Conservation (phyloP, 2,888 invertebrate genomes). For the Agrochola litura region DNA sequence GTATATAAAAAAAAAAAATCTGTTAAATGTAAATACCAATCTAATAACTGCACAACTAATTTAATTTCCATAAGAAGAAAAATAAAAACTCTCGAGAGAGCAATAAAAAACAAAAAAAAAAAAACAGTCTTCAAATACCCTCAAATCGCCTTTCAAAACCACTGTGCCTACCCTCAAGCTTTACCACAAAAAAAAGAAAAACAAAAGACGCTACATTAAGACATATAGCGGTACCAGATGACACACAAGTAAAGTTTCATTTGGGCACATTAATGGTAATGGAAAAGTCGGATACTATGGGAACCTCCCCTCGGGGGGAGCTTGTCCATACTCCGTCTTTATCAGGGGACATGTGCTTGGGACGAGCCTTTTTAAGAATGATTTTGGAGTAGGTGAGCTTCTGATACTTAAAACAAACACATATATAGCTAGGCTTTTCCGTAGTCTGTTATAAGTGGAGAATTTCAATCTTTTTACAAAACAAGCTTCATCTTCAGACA, state of each 20-base stretch:
- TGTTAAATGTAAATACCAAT: no score
- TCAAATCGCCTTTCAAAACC: neutral
- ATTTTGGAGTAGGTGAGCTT: slow-evolving; percentile 2
- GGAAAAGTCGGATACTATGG: slow-evolving; percentile 78
- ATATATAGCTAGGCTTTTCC: neutral
- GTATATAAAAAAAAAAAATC: no score
- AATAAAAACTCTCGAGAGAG: no score
- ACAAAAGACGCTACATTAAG: slow-evolving; percentile 71
- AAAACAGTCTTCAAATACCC: neutral
- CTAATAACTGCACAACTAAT: no score
- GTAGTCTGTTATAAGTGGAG: neutral
- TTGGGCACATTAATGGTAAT: slow-evolving; percentile 79
- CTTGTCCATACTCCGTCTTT: slow-evolving; percentile 62
- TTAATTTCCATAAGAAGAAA: no score
- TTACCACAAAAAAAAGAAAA: slow-evolving; percentile 45
- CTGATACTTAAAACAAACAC: neutral
- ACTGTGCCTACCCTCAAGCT: neutral
- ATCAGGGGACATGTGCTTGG: slow-evolving; percentile 60
- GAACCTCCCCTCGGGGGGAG: slow-evolving; percentile 44
- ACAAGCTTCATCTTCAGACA: neutral
- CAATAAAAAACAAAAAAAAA: no score
- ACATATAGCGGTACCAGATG: slow-evolving; percentile 74
- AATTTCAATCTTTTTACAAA: neutral
- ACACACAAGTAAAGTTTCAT: slow-evolving; percentile 71
- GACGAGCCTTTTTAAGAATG: neutral